phyloP scores from a whole-genome alignment of 2,888 invertebrate genomes.

The Drosophila stalkeri region DNA sequence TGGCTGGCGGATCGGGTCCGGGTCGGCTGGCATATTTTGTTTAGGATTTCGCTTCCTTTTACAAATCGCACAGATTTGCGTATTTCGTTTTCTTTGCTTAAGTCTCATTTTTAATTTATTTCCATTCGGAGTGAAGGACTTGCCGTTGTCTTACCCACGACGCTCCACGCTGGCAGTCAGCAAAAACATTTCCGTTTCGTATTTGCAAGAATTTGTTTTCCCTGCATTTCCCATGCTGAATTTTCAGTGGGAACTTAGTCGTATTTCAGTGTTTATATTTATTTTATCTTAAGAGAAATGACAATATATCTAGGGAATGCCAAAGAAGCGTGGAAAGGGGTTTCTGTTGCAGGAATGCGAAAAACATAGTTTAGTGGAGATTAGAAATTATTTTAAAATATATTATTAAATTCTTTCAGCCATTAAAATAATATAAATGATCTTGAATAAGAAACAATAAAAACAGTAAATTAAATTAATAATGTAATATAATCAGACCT shows the following conservation, averaged over 20 bases:
- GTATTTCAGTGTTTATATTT: slow-evolving; percentile 26
- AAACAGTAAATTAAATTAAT: not conserved
- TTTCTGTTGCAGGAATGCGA: not conserved
- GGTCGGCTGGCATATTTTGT: slow-evolving; percentile 70
- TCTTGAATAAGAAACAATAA: too few species aligned
- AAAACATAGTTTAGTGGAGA: too few species aligned
- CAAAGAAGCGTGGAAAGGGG: too few species aligned
- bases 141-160: slow-evolving; percentile 32
- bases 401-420: too few species aligned
- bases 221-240: slow-evolving; percentile 45
- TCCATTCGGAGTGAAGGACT: slow-evolving; percentile 49
- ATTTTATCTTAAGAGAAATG: not conserved
- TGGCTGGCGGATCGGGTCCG: not conserved
- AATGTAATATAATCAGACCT: too few species aligned
- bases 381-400: not conserved
- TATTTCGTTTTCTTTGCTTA: slow-evolving; percentile 56
- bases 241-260: slow-evolving; percentile 29
- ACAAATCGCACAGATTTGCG: slow-evolving; percentile 72
- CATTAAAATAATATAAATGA: too few species aligned
- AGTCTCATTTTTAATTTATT: slow-evolving; percentile 77
- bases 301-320: not conserved
- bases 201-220: slow-evolving; percentile 70
- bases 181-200: slow-evolving; percentile 73
- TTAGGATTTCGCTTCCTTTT: slow-evolving; percentile 69
- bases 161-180: slow-evolving; percentile 19